Conservation (phyloP, 2,113 vertebrate genomes). For the Axis porcinus region DNA sequence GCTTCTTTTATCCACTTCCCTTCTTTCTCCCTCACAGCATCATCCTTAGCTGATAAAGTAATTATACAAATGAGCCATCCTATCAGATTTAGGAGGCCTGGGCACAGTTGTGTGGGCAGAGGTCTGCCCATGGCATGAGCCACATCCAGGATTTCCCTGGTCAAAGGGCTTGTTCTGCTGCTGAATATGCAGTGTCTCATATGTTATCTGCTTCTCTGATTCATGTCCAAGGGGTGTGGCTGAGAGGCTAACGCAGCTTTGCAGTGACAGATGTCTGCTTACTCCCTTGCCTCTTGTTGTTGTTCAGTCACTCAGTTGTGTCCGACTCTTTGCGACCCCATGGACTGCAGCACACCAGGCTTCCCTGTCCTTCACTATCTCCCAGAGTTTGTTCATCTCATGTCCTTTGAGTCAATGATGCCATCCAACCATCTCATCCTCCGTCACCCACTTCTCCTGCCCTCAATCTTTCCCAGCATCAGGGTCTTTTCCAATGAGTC, state of each 20-base stretch:
- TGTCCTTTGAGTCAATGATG: background rate
- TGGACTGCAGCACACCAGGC: background rate
- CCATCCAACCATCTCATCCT: background rate
- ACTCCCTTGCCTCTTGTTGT: background rate
- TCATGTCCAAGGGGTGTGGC: background rate
- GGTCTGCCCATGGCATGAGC: background rate
- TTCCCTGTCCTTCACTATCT: background rate
- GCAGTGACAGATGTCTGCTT: background rate
- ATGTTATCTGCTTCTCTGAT: constrained; percentile 12
- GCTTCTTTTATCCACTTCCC: background rate
- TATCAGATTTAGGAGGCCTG: background rate
- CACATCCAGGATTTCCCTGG: background rate
- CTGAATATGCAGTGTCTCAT: background rate
- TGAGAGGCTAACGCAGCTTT: background rate
- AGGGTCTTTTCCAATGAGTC: background rate
- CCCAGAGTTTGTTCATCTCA: background rate
- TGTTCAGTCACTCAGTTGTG: background rate
- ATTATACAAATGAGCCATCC: background rate
- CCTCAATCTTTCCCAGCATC: background rate
- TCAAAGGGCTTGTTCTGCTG: background rate
- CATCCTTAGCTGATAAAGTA: background rate
- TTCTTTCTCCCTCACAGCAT: background rate
- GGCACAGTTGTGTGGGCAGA: background rate
- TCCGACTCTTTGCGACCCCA: accelerated
- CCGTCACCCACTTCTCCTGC: background rate